Conservation (phyloP, 2,888 invertebrate species). For the Gibbula magus region DNA sequence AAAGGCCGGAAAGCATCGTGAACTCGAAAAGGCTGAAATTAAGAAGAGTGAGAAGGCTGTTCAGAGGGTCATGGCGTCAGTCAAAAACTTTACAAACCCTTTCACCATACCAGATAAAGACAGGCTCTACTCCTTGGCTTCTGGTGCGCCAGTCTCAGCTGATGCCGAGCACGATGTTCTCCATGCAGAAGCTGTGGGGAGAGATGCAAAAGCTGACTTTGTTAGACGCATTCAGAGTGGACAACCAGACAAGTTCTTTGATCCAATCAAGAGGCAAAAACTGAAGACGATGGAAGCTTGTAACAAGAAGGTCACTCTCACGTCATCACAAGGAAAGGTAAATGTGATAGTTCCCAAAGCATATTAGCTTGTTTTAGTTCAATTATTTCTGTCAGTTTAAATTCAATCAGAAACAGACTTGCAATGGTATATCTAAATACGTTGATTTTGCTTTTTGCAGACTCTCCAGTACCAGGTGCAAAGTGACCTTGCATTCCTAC, state of each 20-base stretch:
- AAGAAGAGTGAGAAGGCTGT: slow-evolving; percentile 34
- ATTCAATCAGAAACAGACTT: too few species aligned
- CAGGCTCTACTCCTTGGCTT: slow-evolving; percentile 34
- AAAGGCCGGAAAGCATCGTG: background rate
- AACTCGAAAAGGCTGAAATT: slow-evolving; percentile 22
- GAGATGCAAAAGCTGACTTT: background rate
- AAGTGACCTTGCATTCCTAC: slow-evolving; percentile 32
- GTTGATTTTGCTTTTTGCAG: background rate
- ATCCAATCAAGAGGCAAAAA: background rate
- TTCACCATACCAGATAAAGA: slow-evolving; percentile 31
- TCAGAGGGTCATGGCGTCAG: slow-evolving; percentile 21
- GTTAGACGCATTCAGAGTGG: background rate
- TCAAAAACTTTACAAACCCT: slow-evolving; percentile 37
- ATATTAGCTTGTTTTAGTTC: too few species aligned
- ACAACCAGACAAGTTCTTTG: background rate
- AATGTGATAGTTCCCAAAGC: background rate
- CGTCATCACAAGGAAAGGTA: slow-evolving; percentile 34
- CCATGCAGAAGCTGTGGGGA: background rate
- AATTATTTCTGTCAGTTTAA: too few species aligned
- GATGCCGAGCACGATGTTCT: slow-evolving; percentile 26
- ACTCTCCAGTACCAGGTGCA: slow-evolving; percentile 1
- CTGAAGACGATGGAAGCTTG: background rate
- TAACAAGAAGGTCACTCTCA: slow-evolving; percentile 32
- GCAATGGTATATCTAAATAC: too few species aligned
- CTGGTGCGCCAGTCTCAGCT: slow-evolving; percentile 29